phyloP scores from a whole-genome alignment of 2,113 vertebrate genomes.

The Megaleporinus macrocephalus region DNA sequence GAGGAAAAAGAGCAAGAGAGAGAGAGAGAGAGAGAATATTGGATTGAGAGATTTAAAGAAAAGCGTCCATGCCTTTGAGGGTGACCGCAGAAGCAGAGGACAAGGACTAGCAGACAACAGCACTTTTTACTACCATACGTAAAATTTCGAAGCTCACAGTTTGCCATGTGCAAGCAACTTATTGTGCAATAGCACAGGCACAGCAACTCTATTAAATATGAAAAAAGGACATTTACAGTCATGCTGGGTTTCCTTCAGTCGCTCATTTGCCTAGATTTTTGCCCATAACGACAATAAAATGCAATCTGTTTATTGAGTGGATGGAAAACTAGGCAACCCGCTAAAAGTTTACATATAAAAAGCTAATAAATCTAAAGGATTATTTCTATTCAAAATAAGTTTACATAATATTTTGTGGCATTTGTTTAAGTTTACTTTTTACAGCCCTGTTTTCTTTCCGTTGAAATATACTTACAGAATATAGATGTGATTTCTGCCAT shows the following conservation, averaged over 20 bases:
- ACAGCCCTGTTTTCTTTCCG: background rate
- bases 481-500: background rate
- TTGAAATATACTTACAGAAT: background rate
- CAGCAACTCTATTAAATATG: conserved; percentile 24
- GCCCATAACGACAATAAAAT: background rate
- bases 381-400: background rate
- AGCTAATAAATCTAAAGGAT: background rate
- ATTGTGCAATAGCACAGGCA: conserved; percentile 15
- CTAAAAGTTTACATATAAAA: background rate
- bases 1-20: conserved; percentile 20
- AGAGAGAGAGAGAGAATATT: background rate
- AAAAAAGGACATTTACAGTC: conserved; percentile 3
- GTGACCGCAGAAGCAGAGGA: background rate
- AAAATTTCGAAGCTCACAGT: conserved; percentile 30
- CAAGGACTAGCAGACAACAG: conserved; percentile 25
- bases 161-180: conserved; percentile 33
- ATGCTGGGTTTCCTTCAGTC: background rate
- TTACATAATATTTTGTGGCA: background rate
- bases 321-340: background rate
- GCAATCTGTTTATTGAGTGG: background rate
- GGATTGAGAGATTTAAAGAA: conserved; percentile 28
- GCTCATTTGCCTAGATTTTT: background rate
- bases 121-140: conserved; percentile 15
- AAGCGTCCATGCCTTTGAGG: conserved; percentile 17
- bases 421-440: background rate